Conservation (phyloP, 2,888 invertebrate genomes). For the Drosophila kokeensis region DNA sequence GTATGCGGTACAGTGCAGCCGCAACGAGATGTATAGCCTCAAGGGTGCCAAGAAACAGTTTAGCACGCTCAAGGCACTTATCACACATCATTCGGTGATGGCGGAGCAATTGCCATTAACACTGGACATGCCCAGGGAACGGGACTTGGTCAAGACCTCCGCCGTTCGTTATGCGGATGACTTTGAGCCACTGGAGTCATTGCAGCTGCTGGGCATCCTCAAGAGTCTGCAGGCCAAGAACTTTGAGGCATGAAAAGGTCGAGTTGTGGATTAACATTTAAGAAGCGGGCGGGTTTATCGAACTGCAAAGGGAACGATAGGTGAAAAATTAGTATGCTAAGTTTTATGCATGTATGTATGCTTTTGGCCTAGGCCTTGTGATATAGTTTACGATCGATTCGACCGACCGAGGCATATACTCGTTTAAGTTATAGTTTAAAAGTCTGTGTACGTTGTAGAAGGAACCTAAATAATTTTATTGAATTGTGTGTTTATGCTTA, state of each 20-base stretch:
- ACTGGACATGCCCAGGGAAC: conserved; percentile 89
- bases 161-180: conserved; percentile 88
- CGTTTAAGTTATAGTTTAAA: conserved; percentile 30
- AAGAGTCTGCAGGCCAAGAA: conserved; percentile 79
- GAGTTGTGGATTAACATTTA: not conserved
- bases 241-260: conserved; percentile 62
- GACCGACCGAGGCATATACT: conserved; percentile 27
- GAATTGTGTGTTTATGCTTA: conserved; percentile 42
- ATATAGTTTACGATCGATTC: conserved; percentile 60
- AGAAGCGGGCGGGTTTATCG: conserved; percentile 42
- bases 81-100: conserved; percentile 99
- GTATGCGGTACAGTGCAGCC: conserved; percentile 68
- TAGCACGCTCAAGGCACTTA: conserved; percentile 93
- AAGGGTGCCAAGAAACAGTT: conserved; percentile 99
- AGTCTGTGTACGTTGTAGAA: conserved; percentile 16
- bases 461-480: conserved; percentile 40
- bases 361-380: conserved; percentile 52
- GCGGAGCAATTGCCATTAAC: conserved; percentile 97
- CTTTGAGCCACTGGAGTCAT: conserved; percentile 90
- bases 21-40: conserved; percentile 74
- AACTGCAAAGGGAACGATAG: conserved; percentile 76
- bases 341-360: conserved; percentile 24
- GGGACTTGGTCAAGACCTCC: conserved; percentile 46
- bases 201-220: conserved; percentile 83
- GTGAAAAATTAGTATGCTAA: conserved; percentile 57